Base-by-base conservation (phyloP, 2,797 vertebrate genomes). In the Malurus leucopterus region DNA sequence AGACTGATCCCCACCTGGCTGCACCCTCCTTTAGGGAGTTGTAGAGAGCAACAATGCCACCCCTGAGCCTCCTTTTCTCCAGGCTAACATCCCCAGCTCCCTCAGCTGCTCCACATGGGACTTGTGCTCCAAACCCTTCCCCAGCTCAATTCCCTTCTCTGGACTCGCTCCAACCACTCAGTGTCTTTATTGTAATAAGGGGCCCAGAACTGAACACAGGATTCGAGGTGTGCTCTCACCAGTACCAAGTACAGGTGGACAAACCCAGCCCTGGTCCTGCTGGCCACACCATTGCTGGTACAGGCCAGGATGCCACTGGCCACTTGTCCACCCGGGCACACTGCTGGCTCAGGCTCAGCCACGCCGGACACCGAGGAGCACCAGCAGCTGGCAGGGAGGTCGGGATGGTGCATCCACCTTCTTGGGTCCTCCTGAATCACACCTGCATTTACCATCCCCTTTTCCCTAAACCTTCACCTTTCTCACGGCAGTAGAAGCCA, bases 181-280 rank as follows among this genome's bases (percentile, higher is more conserved):
- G 0, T 24, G 17, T 7, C 49, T 19, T 4, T 6, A 1, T 3
- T 32, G 26, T 1, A 46, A 19, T 46, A 10, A 61, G 8, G 5
- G 29, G 0, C 5, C 10, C 38, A 62, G 50, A 77, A 51, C 3
- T 6, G 26, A 4, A 24, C 47, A 22, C 19, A 16, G 41, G 3
- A 47, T 9, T 43, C 0, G 1, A 77, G 38, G 10, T 15, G 54
- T 4, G 0, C 3, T 22, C 43, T 34, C 47, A 34, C 11, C 26
- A 55, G 36, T 6, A 32, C 54, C 0, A 1, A 61, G 9, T 1
- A 5, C 36, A 50, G 7, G 0, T 0, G 26, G 26, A 12, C 6
- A 8, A 9, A 23, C 72, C 0, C 61, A 2, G 7, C 14, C 22
- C 32, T 2, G 12, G 2, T 14, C 26, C 72, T 72, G 61, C 72